Conservation (phyloP, 1,140 invertebrate species). For the Hycleus phaleratus region DNA sequence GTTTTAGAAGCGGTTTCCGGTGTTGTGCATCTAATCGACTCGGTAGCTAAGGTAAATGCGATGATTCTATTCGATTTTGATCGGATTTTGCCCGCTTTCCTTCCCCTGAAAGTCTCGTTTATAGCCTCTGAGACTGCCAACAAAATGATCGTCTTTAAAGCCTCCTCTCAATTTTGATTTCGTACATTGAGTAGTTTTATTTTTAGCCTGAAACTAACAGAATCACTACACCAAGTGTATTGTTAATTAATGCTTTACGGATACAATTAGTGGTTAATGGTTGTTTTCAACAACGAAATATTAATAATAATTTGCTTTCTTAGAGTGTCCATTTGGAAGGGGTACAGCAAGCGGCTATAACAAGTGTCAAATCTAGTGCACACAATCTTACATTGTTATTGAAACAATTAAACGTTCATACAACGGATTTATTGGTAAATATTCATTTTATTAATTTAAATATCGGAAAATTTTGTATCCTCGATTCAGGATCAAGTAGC, state of each 20-base stretch:
- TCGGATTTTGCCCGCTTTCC: too few species aligned
- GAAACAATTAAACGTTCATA: conserved; percentile 29
- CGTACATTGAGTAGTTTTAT: neutral
- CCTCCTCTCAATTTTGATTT: too few species aligned
- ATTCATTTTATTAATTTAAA: neutral
- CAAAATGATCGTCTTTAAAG: too few species aligned
- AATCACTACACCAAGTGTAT: conserved; percentile 8
- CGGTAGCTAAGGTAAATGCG: conserved; percentile 29
- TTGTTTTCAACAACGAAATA: conserved; percentile 16
- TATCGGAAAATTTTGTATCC: neutral
- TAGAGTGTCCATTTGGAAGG: conserved; percentile 34
- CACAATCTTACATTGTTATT: conserved; percentile 24
- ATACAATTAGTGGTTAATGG: conserved; percentile 20
- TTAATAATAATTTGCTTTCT: conserved; percentile 15
- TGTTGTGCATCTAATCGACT: conserved; percentile 26
- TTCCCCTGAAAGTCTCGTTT: too few species aligned
- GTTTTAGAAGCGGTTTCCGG: conserved; percentile 16
- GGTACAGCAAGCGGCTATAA: conserved; percentile 20
- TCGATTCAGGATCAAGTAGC: conserved; percentile 18
- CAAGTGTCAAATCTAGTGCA: conserved; percentile 19
- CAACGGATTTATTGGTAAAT: conserved; percentile 33
- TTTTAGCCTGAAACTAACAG: conserved; percentile 10
- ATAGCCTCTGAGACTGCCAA: too few species aligned
- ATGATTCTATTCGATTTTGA: too few species aligned
- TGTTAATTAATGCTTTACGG: conserved; percentile 16